Evolutionary conservation across 2,888 invertebrate species (phyloP), one percentile per base, ranked within the genome.

Genomic region (Gisinianus flammeolus): DNA sequence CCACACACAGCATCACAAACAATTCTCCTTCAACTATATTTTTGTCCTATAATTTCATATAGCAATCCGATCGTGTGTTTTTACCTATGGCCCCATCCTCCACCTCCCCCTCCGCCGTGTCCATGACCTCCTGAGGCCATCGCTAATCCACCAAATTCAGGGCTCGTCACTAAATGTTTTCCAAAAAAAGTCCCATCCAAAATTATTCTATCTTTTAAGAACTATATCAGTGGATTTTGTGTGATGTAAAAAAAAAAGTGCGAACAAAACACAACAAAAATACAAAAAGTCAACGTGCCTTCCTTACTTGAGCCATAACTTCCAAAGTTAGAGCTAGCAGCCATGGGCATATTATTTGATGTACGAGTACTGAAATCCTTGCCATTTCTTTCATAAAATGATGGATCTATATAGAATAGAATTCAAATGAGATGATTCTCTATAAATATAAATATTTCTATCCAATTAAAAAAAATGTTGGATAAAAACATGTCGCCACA

Each of bases 261-360:
- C n/a, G n/a, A n/a, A n/a, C n/a, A n/a, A n/a, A n/a, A n/a, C n/a
- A n/a, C n/a, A n/a, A n/a, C n/a, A n/a, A n/a, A n/a, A n/a, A n/a
- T n/a, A n/a, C n/a, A n/a, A n/a, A n/a, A n/a, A n/a, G n/a, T 62
- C 4, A 62, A 66, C 31, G 22, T 31, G n/a, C 67, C 67, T 67
- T 67, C 67, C 33, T 67, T 67, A 67, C 67, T 67, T 67, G 22
- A 31, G n/a, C 56, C 71, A 24, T 28, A 71, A 33, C 16, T 68
- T 19, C 12, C 66, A n/a, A n/a, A n/a, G 44, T 69, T 69, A 3
- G 44, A 44, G n/a, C 71, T 71, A n/a, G 71, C 56, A 28, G 71
- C 71, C 71, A 71, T 71, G 4, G 71, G 71, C 28, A 71, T 71
- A 12, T 52, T 71, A 30, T 71, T 71, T 0, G 71, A 71, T 5